phyloP scores from a whole-genome alignment of 53 echinoderm and acorn worm species.

The Patiria pectinifera region DNA sequence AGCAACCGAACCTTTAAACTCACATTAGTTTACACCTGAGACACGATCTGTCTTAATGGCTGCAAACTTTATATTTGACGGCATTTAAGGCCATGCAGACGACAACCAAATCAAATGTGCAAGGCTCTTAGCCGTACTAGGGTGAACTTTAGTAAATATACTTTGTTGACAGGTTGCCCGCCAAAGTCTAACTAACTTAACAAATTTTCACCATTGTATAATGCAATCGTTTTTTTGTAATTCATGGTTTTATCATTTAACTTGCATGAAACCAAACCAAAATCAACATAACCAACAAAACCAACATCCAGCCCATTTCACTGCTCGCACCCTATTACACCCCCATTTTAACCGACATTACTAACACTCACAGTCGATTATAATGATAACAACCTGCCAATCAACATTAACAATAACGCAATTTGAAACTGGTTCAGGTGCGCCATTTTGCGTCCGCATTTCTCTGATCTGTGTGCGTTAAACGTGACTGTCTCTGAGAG shows the following conservation, averaged over 20 bases:
- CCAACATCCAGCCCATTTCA: background rate
- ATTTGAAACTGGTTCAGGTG: background rate
- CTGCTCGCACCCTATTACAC: background rate
- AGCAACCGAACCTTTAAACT: too few species aligned
- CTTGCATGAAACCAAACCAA: constrained; percentile 12
- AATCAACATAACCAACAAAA: background rate
- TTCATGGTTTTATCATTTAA: background rate
- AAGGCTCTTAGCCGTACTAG: too few species aligned
- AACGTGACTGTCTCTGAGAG: background rate
- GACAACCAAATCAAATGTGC: too few species aligned
- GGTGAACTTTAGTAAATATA: too few species aligned
- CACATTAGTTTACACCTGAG: too few species aligned
- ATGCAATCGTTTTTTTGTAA: background rate
- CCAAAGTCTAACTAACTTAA: too few species aligned
- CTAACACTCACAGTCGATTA: background rate
- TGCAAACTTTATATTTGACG: too few species aligned
- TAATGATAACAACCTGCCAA: background rate
- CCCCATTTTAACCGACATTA: background rate
- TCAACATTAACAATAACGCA: background rate
- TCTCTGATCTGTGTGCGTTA: background rate
- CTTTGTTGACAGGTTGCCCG: too few species aligned
- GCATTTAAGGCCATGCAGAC: too few species aligned
- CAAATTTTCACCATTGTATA: too few species aligned
- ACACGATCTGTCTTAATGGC: too few species aligned
- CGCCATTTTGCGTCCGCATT: background rate